phyloP scores from a whole-genome alignment of 1,140 invertebrate species.

The Cydia fagiglandana region DNA sequence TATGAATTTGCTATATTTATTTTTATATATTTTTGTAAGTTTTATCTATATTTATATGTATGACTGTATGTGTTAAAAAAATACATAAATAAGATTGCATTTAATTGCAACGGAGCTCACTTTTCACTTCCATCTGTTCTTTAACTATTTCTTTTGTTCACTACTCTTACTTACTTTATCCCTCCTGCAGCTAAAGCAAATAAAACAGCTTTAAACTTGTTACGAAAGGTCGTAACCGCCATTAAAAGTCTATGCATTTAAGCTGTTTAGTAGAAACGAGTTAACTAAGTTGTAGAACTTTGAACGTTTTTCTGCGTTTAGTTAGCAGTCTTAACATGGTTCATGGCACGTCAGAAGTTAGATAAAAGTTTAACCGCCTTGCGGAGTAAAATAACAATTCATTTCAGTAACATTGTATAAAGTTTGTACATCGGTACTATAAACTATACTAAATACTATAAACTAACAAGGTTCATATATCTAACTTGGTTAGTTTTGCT shows the following conservation, averaged over 20 bases:
- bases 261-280: background rate
- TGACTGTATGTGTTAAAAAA: too few species aligned
- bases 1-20: too few species aligned
- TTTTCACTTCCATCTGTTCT: background rate
- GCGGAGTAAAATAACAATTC: background rate
- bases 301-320: constrained; percentile 17
- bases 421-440: too few species aligned
- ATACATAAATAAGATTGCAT: too few species aligned
- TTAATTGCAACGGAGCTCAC: too few species aligned
- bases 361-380: constrained; percentile 8
- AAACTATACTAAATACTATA: too few species aligned
- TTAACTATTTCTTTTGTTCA: constrained; percentile 10
- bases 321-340: constrained; percentile 7
- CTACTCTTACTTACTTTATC: background rate
- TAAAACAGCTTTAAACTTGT: background rate
- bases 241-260: background rate
- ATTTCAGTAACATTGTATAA: constrained; percentile 5
- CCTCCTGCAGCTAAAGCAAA: constrained; percentile 6
- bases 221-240: background rate
- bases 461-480: constrained; percentile 5
- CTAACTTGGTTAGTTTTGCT: background rate
- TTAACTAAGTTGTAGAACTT: constrained; percentile 13
- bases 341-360: constrained; percentile 23
- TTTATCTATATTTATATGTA: too few species aligned
- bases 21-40: too few species aligned